A percentile compares a stretch with the other conserved stretches of the same genome.
phyloP scores from a whole-genome alignment of 1,140 invertebrate genomes.

The Drosophila melanica region DNA sequence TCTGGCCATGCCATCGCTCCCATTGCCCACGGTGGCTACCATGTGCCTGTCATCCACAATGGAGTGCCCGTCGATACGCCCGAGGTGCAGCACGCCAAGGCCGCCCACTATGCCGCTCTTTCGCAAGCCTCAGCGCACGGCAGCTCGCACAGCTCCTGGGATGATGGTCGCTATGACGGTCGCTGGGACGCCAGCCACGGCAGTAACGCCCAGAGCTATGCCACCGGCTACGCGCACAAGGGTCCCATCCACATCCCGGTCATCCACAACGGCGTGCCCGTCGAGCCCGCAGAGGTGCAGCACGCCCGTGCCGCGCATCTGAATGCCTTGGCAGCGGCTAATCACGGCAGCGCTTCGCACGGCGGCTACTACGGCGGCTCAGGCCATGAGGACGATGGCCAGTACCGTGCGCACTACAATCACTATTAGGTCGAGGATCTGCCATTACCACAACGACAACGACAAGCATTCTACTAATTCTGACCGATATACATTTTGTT shows the following conservation, averaged over 20 bases:
- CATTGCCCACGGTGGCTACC: conserved; percentile 73
- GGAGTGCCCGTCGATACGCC: conserved; percentile 86
- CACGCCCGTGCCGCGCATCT: conserved; percentile 86
- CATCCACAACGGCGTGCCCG: conserved; percentile 85
- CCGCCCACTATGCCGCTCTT: conserved; percentile 86
- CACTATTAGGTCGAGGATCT: conserved; percentile 54
- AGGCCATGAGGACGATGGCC: conserved; percentile 74
- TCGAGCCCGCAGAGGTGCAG: conserved; percentile 87
- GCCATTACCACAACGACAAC: conserved; percentile 42
- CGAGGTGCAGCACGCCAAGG: conserved; percentile 86
- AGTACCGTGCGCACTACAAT: conserved; percentile 68
- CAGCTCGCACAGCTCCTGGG: conserved; percentile 68
- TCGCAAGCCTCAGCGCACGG: conserved; percentile 84
- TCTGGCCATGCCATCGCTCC: conserved; percentile 62
- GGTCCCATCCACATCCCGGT: conserved; percentile 84
- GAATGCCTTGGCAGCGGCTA: conserved; percentile 85
- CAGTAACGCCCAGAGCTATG: conserved; percentile 50
- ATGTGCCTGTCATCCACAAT: conserved; percentile 84
- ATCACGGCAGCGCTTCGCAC: conserved; percentile 57
- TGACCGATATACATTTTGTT: conserved; percentile 34
- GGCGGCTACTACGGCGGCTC: conserved; percentile 65
- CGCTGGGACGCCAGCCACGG: conserved; percentile 57
- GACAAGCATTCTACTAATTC: conserved; percentile 43
- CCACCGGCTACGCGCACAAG: conserved; percentile 73
- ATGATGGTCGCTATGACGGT: conserved; percentile 69